Conservation (phyloP, 2,113 vertebrate species). For the Pteropus alecto region DNA sequence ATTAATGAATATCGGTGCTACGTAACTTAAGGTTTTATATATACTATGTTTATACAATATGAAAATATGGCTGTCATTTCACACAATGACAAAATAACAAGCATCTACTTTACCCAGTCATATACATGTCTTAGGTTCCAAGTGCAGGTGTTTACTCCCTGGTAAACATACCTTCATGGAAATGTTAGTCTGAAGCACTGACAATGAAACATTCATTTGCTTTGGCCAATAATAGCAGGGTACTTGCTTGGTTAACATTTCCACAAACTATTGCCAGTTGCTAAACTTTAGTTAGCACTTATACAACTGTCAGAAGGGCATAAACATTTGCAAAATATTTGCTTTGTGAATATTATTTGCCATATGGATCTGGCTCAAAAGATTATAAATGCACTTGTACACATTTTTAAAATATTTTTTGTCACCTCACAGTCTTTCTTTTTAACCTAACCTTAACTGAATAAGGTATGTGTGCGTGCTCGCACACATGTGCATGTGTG, state of each 20-base stretch:
- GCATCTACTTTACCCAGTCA: not conserved
- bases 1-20: not conserved
- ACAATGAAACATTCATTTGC: not conserved
- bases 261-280: not conserved
- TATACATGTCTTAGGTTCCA: not conserved
- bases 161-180: not conserved
- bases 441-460: not conserved
- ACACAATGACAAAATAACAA: not conserved
- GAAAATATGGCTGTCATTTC: not conserved
- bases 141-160: not conserved
- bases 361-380: conserved; percentile 9
- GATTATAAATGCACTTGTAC: not conserved
- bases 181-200: not conserved
- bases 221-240: not conserved
- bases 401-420: not conserved
- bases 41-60: not conserved
- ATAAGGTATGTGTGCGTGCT: not conserved
- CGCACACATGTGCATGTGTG: too few species aligned
- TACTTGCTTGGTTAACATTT: not conserved
- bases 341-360: conserved; percentile 9
- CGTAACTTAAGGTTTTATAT: not conserved
- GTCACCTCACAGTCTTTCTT: not conserved
- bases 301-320: not conserved
- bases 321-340: conserved; percentile 39
- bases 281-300: conserved; percentile 6